phyloP scores from a whole-genome alignment of 2,888 invertebrate species.

The Tipula lateralis region DNA sequence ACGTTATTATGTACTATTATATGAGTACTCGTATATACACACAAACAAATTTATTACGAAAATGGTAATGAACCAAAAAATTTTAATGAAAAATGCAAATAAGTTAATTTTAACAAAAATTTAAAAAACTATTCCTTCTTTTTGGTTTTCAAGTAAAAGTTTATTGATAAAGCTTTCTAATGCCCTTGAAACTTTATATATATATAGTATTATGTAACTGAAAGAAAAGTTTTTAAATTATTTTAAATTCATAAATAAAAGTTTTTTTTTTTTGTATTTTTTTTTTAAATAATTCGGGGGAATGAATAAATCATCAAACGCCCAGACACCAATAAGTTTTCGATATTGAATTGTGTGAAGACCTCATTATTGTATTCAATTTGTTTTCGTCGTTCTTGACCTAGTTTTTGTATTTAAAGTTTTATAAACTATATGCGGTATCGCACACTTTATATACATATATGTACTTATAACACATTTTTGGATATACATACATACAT shows the following conservation, averaged over 20 bases:
- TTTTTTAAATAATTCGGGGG: not conserved
- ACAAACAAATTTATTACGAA: not conserved
- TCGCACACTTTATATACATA: not conserved
- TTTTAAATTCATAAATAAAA: not conserved
- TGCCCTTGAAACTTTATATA: conserved; percentile 2
- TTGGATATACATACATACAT: not conserved
- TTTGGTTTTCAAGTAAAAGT: not conserved
- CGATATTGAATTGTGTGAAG: not conserved
- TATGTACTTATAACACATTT: not conserved
- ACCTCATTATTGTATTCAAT: not conserved
- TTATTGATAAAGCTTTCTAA: conserved; percentile 9
- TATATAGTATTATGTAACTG: not conserved
- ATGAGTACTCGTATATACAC: not conserved
- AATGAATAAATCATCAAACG: conserved; percentile 19
- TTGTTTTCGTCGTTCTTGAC: not conserved
- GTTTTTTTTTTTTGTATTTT: not conserved
- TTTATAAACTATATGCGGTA: not conserved
- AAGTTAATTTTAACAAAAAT: not conserved
- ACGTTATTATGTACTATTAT: not conserved
- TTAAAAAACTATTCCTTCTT: not conserved
- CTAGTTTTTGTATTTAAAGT: not conserved
- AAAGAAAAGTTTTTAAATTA: not conserved
- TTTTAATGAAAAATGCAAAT: not conserved
- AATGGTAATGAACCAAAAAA: conserved; percentile 19
- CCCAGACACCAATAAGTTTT: not conserved